A percentile compares a stretch with the other conserved stretches of the same genome.
These are phyloP conservation scores for Oryctolagus cuniculus DNA, from an alignment of 2,113 vertebrate species.

Conservation along the genomic window mOryCun1.1 NC_091434.1:48756501-48757000, in stretches of 20 bases:
- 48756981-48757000: not conserved
- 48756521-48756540: not conserved
- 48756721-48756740: not conserved
- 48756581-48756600: not conserved
- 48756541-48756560: not conserved
- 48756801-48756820: not conserved
- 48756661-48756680: not conserved
- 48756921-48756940: not conserved
- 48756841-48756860: not conserved
- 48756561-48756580: not conserved
- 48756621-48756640: not conserved
- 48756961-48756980: not conserved
- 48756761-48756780: not conserved
- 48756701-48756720: not conserved
- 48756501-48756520: constrained; percentile 30
- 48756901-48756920: not conserved
- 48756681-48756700: not conserved
- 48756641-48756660: not conserved
- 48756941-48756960: not conserved
- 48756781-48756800: not conserved
- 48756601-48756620: not conserved
- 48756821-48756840: not conserved
- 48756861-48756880: not conserved
- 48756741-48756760: not conserved
- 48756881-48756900: not conserved